A percentile compares a stretch with the other conserved stretches of the same genome.
Evolutionary conservation across 35 echinoderm and acorn worm species (phyloP).

Genomic region (Stichopus chloronotus): DNA sequence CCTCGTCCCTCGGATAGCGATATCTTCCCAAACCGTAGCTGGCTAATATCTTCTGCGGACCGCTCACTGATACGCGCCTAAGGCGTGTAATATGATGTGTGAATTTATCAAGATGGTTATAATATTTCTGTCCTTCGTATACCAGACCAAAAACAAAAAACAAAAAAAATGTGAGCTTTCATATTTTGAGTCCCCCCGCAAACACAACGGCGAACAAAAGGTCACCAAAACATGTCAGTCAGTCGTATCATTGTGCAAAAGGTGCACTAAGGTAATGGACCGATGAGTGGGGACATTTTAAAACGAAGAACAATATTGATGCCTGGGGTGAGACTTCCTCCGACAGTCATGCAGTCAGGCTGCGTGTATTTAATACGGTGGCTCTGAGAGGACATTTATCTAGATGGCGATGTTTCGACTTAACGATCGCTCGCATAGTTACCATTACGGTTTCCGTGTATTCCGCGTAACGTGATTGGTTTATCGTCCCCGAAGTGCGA

Average conservation of each 20-base stretch:
- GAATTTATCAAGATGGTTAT: constrained; percentile 59
- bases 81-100: constrained; percentile 58
- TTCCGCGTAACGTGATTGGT: no score
- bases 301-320: constrained; percentile 55
- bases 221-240: constrained; percentile 59
- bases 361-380: no score
- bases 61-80: constrained; percentile 40
- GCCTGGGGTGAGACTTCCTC: constrained; percentile 6
- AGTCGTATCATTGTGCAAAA: not conserved
- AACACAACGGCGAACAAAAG: constrained; percentile 5
- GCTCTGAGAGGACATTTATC: no score
- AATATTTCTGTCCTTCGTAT: not conserved
- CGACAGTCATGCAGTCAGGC: no score
- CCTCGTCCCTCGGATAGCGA: not conserved
- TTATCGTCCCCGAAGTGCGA: no score
- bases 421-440: no score
- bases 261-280: constrained; percentile 1
- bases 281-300: constrained; percentile 41
- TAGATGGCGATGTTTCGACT: no score
- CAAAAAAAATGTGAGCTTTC: not conserved
- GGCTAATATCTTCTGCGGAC: constrained; percentile 47
- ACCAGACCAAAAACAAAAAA: not conserved
- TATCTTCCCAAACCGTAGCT: not conserved
- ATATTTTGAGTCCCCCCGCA: not conserved
- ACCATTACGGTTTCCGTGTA: no score